phyloP scores from a whole-genome alignment of 1,140 invertebrate genomes.

The Agraylea sexmaculata region DNA sequence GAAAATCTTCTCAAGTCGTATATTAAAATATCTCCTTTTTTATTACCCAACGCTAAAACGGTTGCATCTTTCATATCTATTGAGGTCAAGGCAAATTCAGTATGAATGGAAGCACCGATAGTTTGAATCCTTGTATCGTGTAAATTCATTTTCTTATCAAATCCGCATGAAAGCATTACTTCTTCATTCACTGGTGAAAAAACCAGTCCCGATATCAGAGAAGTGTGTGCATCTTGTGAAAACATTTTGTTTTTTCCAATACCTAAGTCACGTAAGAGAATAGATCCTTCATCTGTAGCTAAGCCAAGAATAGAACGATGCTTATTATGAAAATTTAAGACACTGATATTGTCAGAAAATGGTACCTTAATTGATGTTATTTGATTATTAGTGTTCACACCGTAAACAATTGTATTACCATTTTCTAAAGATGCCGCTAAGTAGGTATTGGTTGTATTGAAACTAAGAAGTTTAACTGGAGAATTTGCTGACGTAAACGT shows the following conservation, averaged over 20 bases:
- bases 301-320: conserved; percentile 31
- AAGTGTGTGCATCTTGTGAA: conserved; percentile 35
- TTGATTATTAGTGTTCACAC: conserved; percentile 33
- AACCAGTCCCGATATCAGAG: conserved; percentile 35
- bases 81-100: conserved; percentile 31
- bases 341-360: conserved; percentile 33
- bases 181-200: conserved; percentile 37
- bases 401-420: conserved; percentile 36
- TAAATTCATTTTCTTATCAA: conserved; percentile 35
- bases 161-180: conserved; percentile 34
- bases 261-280: conserved; percentile 34
- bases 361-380: conserved; percentile 31
- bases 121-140: conserved; percentile 35
- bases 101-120: conserved; percentile 32
- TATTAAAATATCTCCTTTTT: conserved; percentile 30
- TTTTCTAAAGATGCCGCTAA: conserved; percentile 33
- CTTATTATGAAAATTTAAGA: conserved; percentile 38
- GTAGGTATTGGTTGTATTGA: conserved; percentile 37
- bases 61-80: conserved; percentile 32
- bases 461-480: conserved; percentile 32
- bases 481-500: conserved; percentile 30
- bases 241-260: conserved; percentile 35
- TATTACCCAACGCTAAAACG: conserved; percentile 33
- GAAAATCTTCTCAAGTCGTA: conserved; percentile 36
- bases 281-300: conserved; percentile 37